Conservation (phyloP, 2,888 invertebrate species). For the Cryptus armator region DNA sequence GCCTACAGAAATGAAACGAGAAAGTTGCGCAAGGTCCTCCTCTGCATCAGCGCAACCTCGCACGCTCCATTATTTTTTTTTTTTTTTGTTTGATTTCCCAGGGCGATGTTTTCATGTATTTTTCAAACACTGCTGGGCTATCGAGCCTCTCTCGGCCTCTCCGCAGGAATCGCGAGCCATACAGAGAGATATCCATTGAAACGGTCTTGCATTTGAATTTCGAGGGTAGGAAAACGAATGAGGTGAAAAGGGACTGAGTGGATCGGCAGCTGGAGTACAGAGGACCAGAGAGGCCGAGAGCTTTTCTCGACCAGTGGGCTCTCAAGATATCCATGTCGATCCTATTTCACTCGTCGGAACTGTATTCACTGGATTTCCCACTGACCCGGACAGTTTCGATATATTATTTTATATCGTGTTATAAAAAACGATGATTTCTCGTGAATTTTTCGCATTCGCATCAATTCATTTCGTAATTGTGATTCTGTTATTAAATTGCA, state of each 20-base stretch:
- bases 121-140: conserved; percentile 44
- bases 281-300: background rate
- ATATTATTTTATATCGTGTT: background rate
- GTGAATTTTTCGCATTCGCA: background rate
- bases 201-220: conserved; percentile 49
- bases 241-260: conserved; percentile 37
- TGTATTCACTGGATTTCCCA: background rate
- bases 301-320: conserved; percentile 20
- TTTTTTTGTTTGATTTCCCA: conserved; percentile 58
- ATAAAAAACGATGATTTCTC: background rate
- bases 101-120: conserved; percentile 64
- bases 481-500: too few species aligned
- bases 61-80: conserved; percentile 15
- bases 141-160: background rate
- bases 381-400: background rate
- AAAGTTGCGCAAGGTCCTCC: background rate
- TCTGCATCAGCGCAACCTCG: background rate
- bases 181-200: conserved; percentile 48
- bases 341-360: conserved; percentile 17
- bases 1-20: conserved; percentile 4
- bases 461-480: too few species aligned
- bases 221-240: conserved; percentile 18
- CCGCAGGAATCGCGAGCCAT: conserved; percentile 9
- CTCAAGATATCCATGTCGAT: conserved; percentile 30
- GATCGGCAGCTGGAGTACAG: conserved; percentile 3